Percentiles rank a stretch among this genome's conserved stretches.
These are phyloP conservation scores for Deilephila elpenor DNA, from an alignment of 2,888 invertebrate species.

Conservation along the genomic window DNA sequence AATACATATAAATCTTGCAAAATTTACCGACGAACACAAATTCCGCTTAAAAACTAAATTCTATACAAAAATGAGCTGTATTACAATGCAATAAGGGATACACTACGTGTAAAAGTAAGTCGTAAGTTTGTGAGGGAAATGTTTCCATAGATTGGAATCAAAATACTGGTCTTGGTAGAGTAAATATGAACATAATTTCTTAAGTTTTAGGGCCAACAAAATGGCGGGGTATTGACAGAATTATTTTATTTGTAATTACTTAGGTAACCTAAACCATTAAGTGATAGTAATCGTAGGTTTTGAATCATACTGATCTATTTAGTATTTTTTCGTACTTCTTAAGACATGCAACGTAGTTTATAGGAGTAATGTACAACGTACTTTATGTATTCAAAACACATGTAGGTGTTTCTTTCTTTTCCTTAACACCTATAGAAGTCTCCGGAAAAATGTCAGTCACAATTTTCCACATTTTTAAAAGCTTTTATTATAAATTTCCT, in stretches of 20 bases:
- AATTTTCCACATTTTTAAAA: too few relatives aligned
- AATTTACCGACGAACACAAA: neutral
- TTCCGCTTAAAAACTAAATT: neutral
- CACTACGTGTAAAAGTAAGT: neutral
- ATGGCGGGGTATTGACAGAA: neutral
- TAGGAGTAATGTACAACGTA: too few relatives aligned
- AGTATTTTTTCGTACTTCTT: too few relatives aligned
- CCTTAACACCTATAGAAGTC: too few relatives aligned
- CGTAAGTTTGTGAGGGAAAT: neutral
- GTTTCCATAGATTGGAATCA: constrained; percentile 17
- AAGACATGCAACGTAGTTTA: too few relatives aligned
- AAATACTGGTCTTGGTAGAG: constrained; percentile 13
- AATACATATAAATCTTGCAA: constrained; percentile 14
- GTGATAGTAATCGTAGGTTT: neutral
- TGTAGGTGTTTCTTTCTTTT: too few relatives aligned
- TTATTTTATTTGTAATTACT: neutral
- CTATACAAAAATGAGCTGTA: neutral
- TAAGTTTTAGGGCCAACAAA: neutral
- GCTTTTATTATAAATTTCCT: neutral
- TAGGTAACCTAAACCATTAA: neutral
- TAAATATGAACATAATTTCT: neutral
- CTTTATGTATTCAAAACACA: too few relatives aligned
- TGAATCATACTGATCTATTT: too few relatives aligned
- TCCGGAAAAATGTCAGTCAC: too few relatives aligned
- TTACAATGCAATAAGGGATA: neutral